Conservation (phyloP, 64 coral and sea anemone species). For the Acropora yongei region DNA sequence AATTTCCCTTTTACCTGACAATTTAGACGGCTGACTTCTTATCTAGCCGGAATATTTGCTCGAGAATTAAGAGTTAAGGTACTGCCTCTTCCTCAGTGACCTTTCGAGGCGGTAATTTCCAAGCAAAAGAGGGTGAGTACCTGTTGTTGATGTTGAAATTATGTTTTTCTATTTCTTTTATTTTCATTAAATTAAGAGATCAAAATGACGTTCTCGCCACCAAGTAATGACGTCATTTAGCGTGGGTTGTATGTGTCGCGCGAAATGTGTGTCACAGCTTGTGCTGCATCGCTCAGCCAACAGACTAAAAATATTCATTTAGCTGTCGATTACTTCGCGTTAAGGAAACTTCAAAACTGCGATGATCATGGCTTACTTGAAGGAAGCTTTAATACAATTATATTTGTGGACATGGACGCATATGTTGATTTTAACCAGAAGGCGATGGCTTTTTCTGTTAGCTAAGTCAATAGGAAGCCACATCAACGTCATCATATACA, state of each 20-base stretch:
- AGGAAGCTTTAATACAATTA: too few relatives aligned
- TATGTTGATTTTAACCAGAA: not conserved
- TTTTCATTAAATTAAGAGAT: not conserved
- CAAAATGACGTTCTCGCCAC: not conserved
- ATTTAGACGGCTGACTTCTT: too few relatives aligned
- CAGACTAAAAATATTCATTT: too few relatives aligned
- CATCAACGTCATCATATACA: not conserved
- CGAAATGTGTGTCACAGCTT: not conserved
- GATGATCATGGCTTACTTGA: too few relatives aligned
- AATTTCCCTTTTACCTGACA: not conserved
- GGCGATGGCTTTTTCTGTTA: not conserved
- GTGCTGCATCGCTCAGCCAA: too few relatives aligned
- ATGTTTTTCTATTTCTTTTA: not conserved
- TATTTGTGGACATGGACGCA: not conserved
- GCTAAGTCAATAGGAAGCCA: not conserved
- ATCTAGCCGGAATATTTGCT: not conserved
- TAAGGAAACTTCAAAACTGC: too few relatives aligned
- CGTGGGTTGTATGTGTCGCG: conserved; percentile 26
- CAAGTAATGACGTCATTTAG: conserved; percentile 31
- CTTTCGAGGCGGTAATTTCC: too few relatives aligned
- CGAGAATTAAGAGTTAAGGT: not conserved
- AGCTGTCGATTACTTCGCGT: too few relatives aligned
- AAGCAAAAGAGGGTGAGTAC: not conserved
- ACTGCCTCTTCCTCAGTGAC: too few relatives aligned
- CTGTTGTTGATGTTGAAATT: not conserved